Conservation (phyloP, 2,797 vertebrate species). For the Enteromius thamalakanensis region DNA sequence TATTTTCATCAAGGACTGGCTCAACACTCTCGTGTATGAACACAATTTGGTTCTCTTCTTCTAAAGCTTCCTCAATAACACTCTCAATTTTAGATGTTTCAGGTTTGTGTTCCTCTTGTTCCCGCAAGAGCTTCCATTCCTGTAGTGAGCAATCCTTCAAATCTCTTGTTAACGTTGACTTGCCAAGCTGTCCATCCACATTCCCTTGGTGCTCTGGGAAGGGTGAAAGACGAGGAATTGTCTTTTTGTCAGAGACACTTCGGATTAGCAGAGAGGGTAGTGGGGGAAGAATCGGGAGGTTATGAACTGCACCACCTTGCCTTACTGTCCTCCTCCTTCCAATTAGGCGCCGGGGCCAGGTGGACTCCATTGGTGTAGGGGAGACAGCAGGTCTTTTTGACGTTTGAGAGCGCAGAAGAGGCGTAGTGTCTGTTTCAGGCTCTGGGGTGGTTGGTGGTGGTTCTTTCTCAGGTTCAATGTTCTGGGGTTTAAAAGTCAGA, state of each 20-base stretch:
- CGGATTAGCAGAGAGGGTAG: conserved; percentile 76
- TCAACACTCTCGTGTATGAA: conserved; percentile 44
- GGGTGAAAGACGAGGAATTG: conserved; percentile 66
- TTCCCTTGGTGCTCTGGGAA: conserved; percentile 71
- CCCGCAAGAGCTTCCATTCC: conserved; percentile 77
- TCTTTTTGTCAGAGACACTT: conserved; percentile 75
- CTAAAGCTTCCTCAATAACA: conserved; percentile 49
- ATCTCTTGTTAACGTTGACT: conserved; percentile 55
- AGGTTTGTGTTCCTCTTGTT: conserved; percentile 69
- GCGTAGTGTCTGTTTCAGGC: conserved; percentile 76
- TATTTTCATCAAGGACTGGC: conserved; percentile 48
- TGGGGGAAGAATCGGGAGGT: conserved; percentile 81
- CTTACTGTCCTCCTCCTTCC: conserved; percentile 80
- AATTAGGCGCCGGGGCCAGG: conserved; percentile 81
- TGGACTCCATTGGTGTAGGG: conserved; percentile 75
- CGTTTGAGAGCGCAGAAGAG: conserved; percentile 72
- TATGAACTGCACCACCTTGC: conserved; percentile 80
- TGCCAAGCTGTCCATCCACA: conserved; percentile 67
- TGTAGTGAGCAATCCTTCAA: conserved; percentile 73
- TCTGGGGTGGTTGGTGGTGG: conserved; percentile 64
- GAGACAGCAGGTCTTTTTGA: conserved; percentile 67
- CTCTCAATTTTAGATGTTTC: conserved; percentile 38
- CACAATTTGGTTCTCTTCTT: conserved; percentile 52
- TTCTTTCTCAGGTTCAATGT: conserved; percentile 47
- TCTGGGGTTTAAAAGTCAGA: conserved; percentile 59